These are phyloP conservation scores for Flabesymbios commensalis DNA, from an alignment of 2,888 invertebrate genomes.

Conservation along the genomic window DNA sequence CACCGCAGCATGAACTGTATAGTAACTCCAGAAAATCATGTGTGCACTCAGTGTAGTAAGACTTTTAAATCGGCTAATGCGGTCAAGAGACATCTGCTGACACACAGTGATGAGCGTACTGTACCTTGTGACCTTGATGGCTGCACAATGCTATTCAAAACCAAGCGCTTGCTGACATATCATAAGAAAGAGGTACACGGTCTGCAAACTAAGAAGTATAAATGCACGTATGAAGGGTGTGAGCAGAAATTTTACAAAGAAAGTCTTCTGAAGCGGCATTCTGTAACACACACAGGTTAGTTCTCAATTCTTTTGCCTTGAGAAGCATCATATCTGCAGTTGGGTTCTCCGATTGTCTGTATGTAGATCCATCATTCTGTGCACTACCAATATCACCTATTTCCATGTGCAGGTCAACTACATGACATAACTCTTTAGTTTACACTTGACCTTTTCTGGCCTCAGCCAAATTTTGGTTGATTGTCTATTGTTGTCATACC, in stretches of 20 bases:
- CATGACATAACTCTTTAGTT: too few species aligned
- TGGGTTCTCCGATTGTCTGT: not conserved
- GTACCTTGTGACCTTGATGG: conserved; percentile 22
- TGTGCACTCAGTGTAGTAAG: conserved; percentile 33
- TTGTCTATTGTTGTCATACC: too few species aligned
- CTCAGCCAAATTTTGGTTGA: too few species aligned
- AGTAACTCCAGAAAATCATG: too few species aligned
- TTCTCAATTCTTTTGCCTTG: not conserved
- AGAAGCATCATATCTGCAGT: not conserved
- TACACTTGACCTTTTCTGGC: too few species aligned
- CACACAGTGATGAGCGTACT: conserved; percentile 1
- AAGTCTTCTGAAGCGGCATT: conserved; percentile 56
- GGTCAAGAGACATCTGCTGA: conserved; percentile 1
- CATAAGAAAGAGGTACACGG: conserved; percentile 16
- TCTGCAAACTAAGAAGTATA: conserved; percentile 16
- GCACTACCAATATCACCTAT: not conserved
- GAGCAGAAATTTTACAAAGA: conserved; percentile 56
- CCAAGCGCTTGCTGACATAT: conserved; percentile 13
- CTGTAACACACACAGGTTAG: conserved; percentile 56
- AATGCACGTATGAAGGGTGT: conserved; percentile 52
- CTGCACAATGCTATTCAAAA: conserved; percentile 17
- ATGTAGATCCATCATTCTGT: not conserved
- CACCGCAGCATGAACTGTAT: too few species aligned
- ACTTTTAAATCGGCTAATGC: conserved; percentile 45
- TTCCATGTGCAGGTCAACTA: not conserved